Evolutionary conservation across 2,888 invertebrate genomes (phyloP).

Genomic region (Liodrosophila aerea): DNA sequence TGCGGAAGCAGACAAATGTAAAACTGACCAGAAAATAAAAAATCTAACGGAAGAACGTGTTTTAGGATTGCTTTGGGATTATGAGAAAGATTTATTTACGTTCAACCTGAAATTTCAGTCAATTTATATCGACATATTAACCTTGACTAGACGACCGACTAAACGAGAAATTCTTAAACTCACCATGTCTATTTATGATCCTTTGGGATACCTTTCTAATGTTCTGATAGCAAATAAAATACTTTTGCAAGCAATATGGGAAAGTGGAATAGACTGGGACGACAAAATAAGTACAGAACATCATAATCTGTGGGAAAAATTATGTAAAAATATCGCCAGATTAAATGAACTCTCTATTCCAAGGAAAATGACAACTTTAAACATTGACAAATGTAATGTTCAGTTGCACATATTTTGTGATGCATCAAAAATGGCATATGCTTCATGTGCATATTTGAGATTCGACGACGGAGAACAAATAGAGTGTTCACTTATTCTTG

Average conservation of each 20-base stretch:
- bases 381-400: background rate
- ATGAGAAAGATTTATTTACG: conserved; percentile 1
- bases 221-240: background rate
- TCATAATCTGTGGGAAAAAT: background rate
- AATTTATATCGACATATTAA: background rate
- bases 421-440: conserved; percentile 4
- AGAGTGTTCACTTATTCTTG: background rate
- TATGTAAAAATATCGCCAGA: too few relatives aligned
- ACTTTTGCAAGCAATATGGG: background rate
- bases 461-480: background rate
- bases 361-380: background rate
- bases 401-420: background rate
- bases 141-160: conserved; percentile 4
- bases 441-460: conserved; percentile 4
- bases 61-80: conserved; percentile 4
- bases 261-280: conserved; percentile 7
- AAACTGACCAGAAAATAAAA: background rate
- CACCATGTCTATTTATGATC: conserved; percentile 6
- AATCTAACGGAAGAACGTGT: conserved; percentile 1
- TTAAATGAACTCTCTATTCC: background rate
- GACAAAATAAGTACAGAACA: conserved; percentile 1
- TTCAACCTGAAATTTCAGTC: conserved; percentile 1
- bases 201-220: background rate
- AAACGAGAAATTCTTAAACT: conserved; percentile 3
- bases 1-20: background rate